These are phyloP conservation scores for Phaethon lepturus DNA, from an alignment of 2,113 vertebrate genomes.

Conservation along the genomic window DNA sequence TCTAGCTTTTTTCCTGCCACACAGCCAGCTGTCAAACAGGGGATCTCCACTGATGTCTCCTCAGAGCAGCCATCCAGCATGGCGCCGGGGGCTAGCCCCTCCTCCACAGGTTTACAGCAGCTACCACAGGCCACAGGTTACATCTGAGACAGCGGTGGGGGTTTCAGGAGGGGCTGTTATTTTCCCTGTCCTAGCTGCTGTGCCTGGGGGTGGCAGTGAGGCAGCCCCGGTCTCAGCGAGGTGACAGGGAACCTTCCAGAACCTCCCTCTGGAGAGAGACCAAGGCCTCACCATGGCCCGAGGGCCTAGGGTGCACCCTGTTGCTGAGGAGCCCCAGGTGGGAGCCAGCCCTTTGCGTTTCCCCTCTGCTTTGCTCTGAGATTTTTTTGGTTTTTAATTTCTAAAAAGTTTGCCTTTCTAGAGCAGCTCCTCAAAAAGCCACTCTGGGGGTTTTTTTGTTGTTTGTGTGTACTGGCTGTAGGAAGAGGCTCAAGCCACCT, in stretches of 20 bases:
- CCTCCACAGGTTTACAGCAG: not conserved
- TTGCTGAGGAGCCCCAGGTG: not conserved
- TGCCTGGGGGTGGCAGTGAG: not conserved
- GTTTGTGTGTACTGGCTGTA: not conserved
- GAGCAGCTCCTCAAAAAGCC: not conserved
- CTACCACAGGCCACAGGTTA: not conserved
- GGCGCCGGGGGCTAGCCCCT: fast-evolving
- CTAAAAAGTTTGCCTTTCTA: not conserved
- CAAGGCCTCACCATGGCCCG: not conserved
- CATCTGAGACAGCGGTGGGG: fast-evolving
- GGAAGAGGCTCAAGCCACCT: not conserved
- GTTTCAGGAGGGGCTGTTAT: not conserved
- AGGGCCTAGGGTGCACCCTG: fast-evolving
- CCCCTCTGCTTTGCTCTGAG: not conserved
- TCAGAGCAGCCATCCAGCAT: not conserved
- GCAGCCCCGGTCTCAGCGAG: not conserved
- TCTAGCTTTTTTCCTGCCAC: not conserved
- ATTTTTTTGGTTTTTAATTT: not conserved
- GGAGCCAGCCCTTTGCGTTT: fast-evolving
- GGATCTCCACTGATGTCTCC: not conserved
- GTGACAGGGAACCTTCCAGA: not conserved
- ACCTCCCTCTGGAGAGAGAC: not conserved
- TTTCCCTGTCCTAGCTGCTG: not conserved
- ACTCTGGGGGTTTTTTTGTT: fast-evolving
- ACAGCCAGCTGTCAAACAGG: not conserved